Base-by-base conservation (phyloP, 2,797 vertebrate species). In the Sternarchorhynchus goeldii region DNA sequence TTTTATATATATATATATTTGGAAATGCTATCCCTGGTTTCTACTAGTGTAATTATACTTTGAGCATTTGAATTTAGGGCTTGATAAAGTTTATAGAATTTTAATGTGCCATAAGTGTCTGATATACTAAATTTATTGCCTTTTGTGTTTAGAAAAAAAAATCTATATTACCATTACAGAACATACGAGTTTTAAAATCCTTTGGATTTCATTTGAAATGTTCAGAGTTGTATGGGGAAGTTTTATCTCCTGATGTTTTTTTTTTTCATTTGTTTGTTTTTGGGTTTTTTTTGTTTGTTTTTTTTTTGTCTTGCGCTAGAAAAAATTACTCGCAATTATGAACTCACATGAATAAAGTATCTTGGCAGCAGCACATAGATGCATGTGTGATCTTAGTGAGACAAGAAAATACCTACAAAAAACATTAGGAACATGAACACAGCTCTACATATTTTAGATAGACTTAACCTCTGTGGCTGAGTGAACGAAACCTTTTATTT, bases 321-420 rank as follows among this genome's bases (percentile, higher is more conserved):
- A 39, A 50, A 60, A 73, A 67, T 64, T 63, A 63, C 60, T 14
- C 31, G 21, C 66, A 78, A 20, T 64, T 76, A 39, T 73, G 50
- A 73, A 56, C 7, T 14, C 34, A 29, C 34, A 53, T 14, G 14
- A 83, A 84, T 79, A 81, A 84, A 84, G 12, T 32, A 4, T 17
- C 67, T 62, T 25, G 5, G 21, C 56, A 41, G 32, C 70, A 10
- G 45, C 12, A 7, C 45, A 50, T 12, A 14, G 5, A 0, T 12
- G 20, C 3, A 58, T 70, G 77, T 41, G 14, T 20, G 12, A 10
- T 41, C 2, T 7, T 12, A 39, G 4, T 29, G 20, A 67, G 10
- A 3, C 2, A 66, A 4, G 39, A 16, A 20, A 6, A 45, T 2
- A 32, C 31, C 20, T 29, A 31, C 29, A 65, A 64, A 53, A 68